These are phyloP conservation scores for Aradophagus sp. DNA, from an alignment of 1,140 invertebrate genomes.

Conservation along the genomic window DNA sequence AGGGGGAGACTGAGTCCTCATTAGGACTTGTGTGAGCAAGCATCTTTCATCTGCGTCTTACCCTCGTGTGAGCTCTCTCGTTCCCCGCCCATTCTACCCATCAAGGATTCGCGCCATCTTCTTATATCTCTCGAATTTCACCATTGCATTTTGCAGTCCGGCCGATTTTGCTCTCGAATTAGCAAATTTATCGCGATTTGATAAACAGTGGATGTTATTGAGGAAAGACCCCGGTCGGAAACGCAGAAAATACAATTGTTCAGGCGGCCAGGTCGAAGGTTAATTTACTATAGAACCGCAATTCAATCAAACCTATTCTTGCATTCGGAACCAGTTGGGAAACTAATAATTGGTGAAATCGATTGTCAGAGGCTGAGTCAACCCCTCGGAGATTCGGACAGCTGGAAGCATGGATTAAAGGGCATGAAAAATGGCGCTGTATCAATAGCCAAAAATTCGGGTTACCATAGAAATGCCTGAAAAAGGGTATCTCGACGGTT, in stretches of 20 bases:
- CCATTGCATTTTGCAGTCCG: constrained; percentile 13
- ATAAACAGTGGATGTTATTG: constrained; percentile 29
- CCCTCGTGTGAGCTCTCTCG: constrained; percentile 14
- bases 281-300: constrained; percentile 65
- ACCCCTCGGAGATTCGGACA: constrained; percentile 46
- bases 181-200: constrained; percentile 22
- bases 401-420: constrained; percentile 34
- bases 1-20: constrained; percentile 62
- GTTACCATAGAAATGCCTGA: too few species aligned
- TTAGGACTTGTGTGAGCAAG: constrained; percentile 63
- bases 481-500: too few species aligned
- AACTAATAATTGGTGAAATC: constrained; percentile 68
- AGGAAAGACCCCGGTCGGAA: constrained; percentile 21
- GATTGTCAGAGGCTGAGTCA: constrained; percentile 55
- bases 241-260: constrained; percentile 51
- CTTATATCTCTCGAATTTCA: constrained; percentile 33
- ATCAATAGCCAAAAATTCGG: too few species aligned
- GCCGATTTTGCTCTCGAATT: constrained; percentile 4
- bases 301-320: constrained; percentile 68
- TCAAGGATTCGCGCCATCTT: constrained; percentile 22
- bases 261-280: constrained; percentile 42
- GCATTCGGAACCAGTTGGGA: constrained; percentile 64
- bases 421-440: constrained; percentile 31
- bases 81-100: constrained; percentile 17
- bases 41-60: constrained; percentile 35